A percentile compares a stretch with the other conserved stretches of the same genome.
phyloP scores from a whole-genome alignment of 2,797 vertebrate species.

The Naso thynnoides region DNA sequence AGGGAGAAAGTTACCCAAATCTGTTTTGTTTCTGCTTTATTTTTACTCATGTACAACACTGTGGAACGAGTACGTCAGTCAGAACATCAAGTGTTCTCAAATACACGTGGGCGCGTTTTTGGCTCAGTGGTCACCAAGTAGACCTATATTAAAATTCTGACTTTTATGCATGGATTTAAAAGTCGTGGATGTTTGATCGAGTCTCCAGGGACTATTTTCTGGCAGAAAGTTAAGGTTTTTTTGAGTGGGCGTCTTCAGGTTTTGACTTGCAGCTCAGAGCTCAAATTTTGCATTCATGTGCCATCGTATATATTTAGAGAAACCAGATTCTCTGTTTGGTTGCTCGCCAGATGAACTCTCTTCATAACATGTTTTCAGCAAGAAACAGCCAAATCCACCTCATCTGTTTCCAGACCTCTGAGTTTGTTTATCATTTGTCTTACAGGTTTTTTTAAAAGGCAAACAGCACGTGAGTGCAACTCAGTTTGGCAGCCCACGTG shows the following conservation, averaged over 20 bases:
- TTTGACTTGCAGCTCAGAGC: constrained; percentile 49
- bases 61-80: constrained; percentile 17
- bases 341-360: constrained; percentile 38
- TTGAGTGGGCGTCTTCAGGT: constrained; percentile 54
- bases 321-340: constrained; percentile 40
- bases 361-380: constrained; percentile 22
- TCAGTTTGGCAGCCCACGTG: constrained; percentile 30
- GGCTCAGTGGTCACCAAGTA: neutral
- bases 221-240: constrained; percentile 21
- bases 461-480: constrained; percentile 16
- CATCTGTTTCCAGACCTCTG: constrained; percentile 33
- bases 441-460: constrained; percentile 7
- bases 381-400: constrained; percentile 29
- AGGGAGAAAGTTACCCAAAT: constrained; percentile 34
- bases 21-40: constrained; percentile 13
- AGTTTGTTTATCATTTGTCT: constrained; percentile 39
- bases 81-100: neutral
- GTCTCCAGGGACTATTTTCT: constrained; percentile 51
- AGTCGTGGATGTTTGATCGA: constrained; percentile 24
- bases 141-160: constrained; percentile 8
- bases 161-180: constrained; percentile 6
- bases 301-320: constrained; percentile 22
- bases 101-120: neutral
- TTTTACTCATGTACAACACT: neutral
- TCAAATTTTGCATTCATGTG: constrained; percentile 34